Evolutionary conservation across 2,113 vertebrate species (phyloP).

Genomic region (Canis aureus): DNA sequence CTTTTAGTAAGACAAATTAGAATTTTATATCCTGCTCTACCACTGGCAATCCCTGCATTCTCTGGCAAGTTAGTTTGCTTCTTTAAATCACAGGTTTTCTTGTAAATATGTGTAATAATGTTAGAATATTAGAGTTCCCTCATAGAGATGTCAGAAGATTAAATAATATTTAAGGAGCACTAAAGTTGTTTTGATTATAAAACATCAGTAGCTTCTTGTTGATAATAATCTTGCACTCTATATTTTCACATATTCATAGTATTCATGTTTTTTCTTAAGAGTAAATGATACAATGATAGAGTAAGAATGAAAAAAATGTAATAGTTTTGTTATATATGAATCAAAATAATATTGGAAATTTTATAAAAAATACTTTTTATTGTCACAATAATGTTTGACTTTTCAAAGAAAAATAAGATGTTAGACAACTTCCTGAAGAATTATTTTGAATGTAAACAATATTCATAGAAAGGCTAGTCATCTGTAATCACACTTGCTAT

Average conservation of each 20-base stretch:
- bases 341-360: neutral
- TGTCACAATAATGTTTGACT: neutral
- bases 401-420: slow-evolving; percentile 3
- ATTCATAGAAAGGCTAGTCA: neutral
- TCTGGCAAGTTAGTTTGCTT: neutral
- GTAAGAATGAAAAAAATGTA: neutral
- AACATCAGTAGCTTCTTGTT: neutral
- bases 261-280: neutral
- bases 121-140: neutral
- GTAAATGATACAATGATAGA: neutral
- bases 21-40: neutral
- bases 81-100: neutral
- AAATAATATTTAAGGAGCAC: neutral
- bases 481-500: neutral
- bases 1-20: neutral
- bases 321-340: neutral
- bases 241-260: neutral
- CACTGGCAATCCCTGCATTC: neutral
- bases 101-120: neutral
- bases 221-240: neutral
- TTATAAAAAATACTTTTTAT: neutral
- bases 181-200: slow-evolving; percentile 24
- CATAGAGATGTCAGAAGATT: neutral
- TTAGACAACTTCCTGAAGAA: neutral
- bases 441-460: slow-evolving; percentile 16